A percentile compares a stretch with the other conserved stretches of the same genome.
Conservation (phyloP, 2,888 invertebrate genomes). For the Margaritifera margaritifera region DNA sequence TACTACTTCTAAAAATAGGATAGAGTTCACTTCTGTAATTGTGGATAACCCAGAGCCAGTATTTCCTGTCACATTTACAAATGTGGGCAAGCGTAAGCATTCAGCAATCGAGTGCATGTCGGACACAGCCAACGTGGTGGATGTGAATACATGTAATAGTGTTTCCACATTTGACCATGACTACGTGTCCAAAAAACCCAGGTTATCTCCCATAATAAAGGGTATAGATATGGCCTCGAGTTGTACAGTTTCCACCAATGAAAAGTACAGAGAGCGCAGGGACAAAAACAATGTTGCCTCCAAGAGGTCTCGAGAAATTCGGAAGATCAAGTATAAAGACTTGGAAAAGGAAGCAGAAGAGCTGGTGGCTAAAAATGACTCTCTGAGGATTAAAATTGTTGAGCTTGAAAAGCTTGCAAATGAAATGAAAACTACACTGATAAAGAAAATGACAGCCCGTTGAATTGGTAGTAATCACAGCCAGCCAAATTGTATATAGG, state of each 20-base stretch:
- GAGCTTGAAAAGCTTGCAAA: slow-evolving; percentile 64
- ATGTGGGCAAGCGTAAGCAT: slow-evolving; percentile 4
- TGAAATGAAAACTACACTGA: slow-evolving; percentile 64
- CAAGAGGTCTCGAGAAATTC: slow-evolving; percentile 60
- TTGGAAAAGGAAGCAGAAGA: slow-evolving; percentile 62
- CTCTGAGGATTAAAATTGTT: slow-evolving; percentile 52
- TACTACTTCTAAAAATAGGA: no score
- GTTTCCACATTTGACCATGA: slow-evolving; percentile 45
- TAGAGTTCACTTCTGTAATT: no score
- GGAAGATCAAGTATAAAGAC: slow-evolving; percentile 60
- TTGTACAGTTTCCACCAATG: slow-evolving; percentile 9
- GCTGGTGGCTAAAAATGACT: slow-evolving; percentile 56
- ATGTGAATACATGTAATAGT: slow-evolving; percentile 2
- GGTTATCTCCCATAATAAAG: slow-evolving; percentile 6
- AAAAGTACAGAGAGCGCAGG: slow-evolving; percentile 54
- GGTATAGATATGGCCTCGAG: neutral
- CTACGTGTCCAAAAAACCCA: slow-evolving; percentile 43
- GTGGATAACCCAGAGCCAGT: no score
- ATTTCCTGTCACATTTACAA: no score
- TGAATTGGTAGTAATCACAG: slow-evolving; percentile 14
- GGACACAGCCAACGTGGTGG: slow-evolving; percentile 13
- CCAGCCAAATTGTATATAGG: no score
- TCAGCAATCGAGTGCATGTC: slow-evolving; percentile 1
- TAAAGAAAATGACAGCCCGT: slow-evolving; percentile 56
- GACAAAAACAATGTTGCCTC: slow-evolving; percentile 69